A percentile compares a stretch with the other conserved stretches of the same genome.
These are phyloP conservation scores for Ctena decussata DNA, from an alignment of 2,888 invertebrate genomes.

Conservation along the genomic window DNA sequence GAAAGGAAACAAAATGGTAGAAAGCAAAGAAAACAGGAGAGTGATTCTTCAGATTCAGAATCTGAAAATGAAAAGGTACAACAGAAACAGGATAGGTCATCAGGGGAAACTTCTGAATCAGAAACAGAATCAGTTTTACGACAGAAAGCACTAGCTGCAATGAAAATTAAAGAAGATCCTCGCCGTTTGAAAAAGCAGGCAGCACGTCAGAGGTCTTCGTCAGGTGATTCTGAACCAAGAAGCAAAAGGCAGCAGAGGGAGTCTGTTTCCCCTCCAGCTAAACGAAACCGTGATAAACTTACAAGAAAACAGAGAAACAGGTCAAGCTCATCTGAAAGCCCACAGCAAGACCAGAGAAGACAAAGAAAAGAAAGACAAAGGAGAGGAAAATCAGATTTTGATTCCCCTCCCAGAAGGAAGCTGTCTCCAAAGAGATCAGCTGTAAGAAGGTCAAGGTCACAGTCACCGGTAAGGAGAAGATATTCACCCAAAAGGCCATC, in stretches of 20 bases:
- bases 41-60: conserved; percentile 44
- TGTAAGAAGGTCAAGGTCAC: conserved; percentile 24
- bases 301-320: conserved; percentile 38
- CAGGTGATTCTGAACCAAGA: conserved; percentile 6
- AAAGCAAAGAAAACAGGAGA: conserved; percentile 29
- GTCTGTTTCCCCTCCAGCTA: not conserved
- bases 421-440: conserved; percentile 8
- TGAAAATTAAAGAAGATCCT: conserved; percentile 6
- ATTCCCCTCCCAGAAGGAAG: not conserved
- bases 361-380: conserved; percentile 20
- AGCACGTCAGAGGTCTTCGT: not conserved
- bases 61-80: conserved; percentile 32
- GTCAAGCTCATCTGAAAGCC: conserved; percentile 23
- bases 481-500: not conserved
- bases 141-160: conserved; percentile 48
- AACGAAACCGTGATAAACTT: conserved; percentile 31
- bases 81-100: conserved; percentile 29
- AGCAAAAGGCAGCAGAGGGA: conserved; percentile 5
- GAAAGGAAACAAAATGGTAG: conserved; percentile 2
- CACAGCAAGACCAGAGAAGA: not conserved
- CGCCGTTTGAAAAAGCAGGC: not conserved
- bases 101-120: conserved; percentile 26
- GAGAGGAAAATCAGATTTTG: conserved; percentile 9
- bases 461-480: conserved; percentile 1
- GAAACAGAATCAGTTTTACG: conserved; percentile 63